phyloP scores from a whole-genome alignment of 2,797 vertebrate species.

The Pseudochirops corinnae region DNA sequence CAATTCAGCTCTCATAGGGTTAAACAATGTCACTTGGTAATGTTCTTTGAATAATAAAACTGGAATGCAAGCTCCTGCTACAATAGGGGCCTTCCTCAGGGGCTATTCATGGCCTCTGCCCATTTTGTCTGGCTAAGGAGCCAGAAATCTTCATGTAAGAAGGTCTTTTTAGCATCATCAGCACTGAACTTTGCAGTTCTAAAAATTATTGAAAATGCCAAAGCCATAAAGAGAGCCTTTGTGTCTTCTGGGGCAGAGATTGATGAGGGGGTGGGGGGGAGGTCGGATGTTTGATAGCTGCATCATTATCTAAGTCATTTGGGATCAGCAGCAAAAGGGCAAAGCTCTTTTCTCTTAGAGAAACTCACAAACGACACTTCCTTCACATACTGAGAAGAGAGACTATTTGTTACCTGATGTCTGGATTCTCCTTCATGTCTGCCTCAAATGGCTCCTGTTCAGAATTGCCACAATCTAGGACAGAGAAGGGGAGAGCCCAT shows the following conservation, averaged over 20 bases:
- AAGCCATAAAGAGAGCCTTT: not conserved
- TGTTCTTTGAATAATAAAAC: not conserved
- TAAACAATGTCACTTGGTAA: not conserved
- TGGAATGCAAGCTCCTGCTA: not conserved
- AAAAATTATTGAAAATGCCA: slow-evolving; percentile 12
- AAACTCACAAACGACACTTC: slow-evolving; percentile 28
- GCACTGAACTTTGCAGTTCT: not conserved
- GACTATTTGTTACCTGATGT: slow-evolving; percentile 82
- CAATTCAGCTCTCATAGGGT: not conserved
- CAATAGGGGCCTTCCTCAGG: not conserved
- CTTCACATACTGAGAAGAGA: not conserved
- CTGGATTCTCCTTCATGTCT: slow-evolving; percentile 82
- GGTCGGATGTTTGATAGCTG: not conserved
- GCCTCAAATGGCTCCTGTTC: slow-evolving; percentile 81
- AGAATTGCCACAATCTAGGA: slow-evolving; percentile 83
- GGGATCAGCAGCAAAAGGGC: slow-evolving; percentile 1
- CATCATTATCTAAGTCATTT: not conserved
- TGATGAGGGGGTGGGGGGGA: not conserved
- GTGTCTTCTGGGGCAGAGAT: not conserved
- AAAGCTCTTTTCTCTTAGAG: slow-evolving; percentile 42
- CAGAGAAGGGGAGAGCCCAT: slow-evolving; percentile 82
- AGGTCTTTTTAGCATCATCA: slow-evolving; percentile 4
- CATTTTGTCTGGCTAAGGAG: slow-evolving; percentile 2
- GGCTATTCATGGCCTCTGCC: not conserved
- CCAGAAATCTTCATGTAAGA: not conserved